phyloP scores from a whole-genome alignment of 2,888 invertebrate species.

The Morpho helenor region DNA sequence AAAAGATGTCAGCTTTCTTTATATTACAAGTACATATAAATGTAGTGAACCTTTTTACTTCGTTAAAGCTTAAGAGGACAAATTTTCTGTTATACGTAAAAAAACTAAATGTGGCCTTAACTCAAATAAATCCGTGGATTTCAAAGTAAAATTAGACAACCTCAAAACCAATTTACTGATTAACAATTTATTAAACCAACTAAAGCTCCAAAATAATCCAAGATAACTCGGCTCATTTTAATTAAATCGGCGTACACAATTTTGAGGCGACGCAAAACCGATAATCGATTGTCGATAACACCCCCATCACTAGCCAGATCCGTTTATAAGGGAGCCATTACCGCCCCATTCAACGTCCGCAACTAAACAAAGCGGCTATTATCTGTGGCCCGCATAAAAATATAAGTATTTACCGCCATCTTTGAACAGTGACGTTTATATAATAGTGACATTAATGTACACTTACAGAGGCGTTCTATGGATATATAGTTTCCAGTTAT shows the following conservation, averaged over 20 bases:
- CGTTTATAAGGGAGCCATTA: conserved; percentile 38
- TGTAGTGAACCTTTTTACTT: no score
- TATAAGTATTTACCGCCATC: conserved; percentile 38
- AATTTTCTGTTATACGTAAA: no score
- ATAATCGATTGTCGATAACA: conserved; percentile 30
- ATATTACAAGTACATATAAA: no score
- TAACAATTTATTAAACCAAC: conserved; percentile 6
- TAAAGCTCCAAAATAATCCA: conserved; percentile 2
- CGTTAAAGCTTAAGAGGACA: no score
- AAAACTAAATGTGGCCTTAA: no score
- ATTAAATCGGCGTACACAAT: conserved; percentile 10
- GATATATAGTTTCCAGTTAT: not conserved
- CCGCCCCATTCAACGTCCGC: conserved; percentile 37
- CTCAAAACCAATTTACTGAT: not conserved
- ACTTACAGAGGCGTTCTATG: not conserved
- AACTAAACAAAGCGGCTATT: conserved; percentile 43
- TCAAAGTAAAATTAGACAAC: not conserved
- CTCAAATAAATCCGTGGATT: no score
- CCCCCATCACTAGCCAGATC: conserved; percentile 37
- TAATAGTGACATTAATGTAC: conserved; percentile 1
- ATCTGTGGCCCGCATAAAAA: conserved; percentile 50
- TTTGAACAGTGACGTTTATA: conserved; percentile 19
- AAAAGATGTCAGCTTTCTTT: no score
- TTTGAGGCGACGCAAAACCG: conserved; percentile 29
- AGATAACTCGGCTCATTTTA: conserved; percentile 3